Conservation (phyloP, 1,140 invertebrate genomes). For the Lepidurus arcticus region DNA sequence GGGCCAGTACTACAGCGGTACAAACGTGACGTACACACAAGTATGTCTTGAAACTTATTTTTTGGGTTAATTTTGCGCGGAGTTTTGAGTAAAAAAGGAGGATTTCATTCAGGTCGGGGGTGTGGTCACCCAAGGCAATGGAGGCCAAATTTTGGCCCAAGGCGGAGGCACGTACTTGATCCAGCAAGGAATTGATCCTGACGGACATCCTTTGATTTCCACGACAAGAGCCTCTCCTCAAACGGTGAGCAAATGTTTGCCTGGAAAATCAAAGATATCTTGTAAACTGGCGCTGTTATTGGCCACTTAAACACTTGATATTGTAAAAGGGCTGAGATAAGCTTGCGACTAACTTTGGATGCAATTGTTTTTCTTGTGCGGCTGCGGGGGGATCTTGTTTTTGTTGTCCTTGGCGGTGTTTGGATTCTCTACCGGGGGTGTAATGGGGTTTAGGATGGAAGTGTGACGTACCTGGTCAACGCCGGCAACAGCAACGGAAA, state of each 20-base stretch:
- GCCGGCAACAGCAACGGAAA: slow-evolving; percentile 16
- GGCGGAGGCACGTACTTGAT: slow-evolving; percentile 56
- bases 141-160: slow-evolving; percentile 46
- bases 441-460: slow-evolving; percentile 17
- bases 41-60: slow-evolving; percentile 38
- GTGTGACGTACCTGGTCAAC: slow-evolving; percentile 25
- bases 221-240: slow-evolving; percentile 65
- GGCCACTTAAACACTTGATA: not conserved
- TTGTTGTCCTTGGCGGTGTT: not conserved
- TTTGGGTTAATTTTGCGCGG: not conserved
- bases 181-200: slow-evolving; percentile 56
- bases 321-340: not conserved
- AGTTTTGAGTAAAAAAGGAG: slow-evolving; percentile 4
- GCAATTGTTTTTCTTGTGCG: slow-evolving; percentile 34
- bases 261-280: not conserved
- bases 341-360: slow-evolving; percentile 23
- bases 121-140: slow-evolving; percentile 39
- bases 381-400: slow-evolving; percentile 28
- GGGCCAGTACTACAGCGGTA: slow-evolving; percentile 53
- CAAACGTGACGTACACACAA: slow-evolving; percentile 52
- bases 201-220: slow-evolving; percentile 51
- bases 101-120: slow-evolving; percentile 24
- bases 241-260: slow-evolving; percentile 51
- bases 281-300: not conserved
- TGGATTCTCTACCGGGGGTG: not conserved